Evolutionary conservation across 2,888 invertebrate species (phyloP).

Genomic region (Epirrhoe alternata): DNA sequence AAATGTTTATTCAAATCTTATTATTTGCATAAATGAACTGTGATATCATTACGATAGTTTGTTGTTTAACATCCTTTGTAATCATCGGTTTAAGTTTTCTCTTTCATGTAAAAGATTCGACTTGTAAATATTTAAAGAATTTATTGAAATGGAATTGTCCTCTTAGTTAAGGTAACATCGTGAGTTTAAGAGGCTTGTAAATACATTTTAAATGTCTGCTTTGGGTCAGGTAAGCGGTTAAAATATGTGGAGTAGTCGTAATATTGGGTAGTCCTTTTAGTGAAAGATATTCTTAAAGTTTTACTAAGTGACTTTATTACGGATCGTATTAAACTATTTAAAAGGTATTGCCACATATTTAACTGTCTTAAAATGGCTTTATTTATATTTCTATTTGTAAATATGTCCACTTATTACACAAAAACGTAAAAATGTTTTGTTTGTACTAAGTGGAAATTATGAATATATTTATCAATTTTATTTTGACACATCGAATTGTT

Average conservation of each 20-base stretch:
- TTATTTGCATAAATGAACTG: slow-evolving; percentile 85
- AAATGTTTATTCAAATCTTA: slow-evolving; percentile 54
- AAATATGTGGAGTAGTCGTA: slow-evolving; percentile 14
- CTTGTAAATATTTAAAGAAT: slow-evolving; percentile 70
- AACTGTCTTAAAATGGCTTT: slow-evolving; percentile 9
- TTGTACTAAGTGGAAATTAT: neutral
- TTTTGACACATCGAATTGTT: slow-evolving; percentile 61
- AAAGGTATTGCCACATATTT: slow-evolving; percentile 11
- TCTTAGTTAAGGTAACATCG: slow-evolving; percentile 61
- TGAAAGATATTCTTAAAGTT: neutral
- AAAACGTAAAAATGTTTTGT: neutral
- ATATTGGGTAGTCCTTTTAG: slow-evolving; percentile 4
- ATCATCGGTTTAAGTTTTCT: slow-evolving; percentile 45
- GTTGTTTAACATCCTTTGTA: slow-evolving; percentile 63
- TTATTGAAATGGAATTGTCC: slow-evolving; percentile 78
- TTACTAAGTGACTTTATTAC: neutral
- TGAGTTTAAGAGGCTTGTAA: slow-evolving; percentile 72
- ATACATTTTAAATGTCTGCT: slow-evolving; percentile 68
- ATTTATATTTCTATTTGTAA: slow-evolving; percentile 12
- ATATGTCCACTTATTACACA: slow-evolving; percentile 7
- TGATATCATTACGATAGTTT: slow-evolving; percentile 82
- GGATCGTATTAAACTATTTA: neutral
- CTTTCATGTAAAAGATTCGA: slow-evolving; percentile 52
- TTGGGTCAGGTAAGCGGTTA: slow-evolving; percentile 40
- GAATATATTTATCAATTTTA: slow-evolving; percentile 48